Base-by-base conservation (phyloP, 2,797 vertebrate species). In the Sardinella longiceps region DNA sequence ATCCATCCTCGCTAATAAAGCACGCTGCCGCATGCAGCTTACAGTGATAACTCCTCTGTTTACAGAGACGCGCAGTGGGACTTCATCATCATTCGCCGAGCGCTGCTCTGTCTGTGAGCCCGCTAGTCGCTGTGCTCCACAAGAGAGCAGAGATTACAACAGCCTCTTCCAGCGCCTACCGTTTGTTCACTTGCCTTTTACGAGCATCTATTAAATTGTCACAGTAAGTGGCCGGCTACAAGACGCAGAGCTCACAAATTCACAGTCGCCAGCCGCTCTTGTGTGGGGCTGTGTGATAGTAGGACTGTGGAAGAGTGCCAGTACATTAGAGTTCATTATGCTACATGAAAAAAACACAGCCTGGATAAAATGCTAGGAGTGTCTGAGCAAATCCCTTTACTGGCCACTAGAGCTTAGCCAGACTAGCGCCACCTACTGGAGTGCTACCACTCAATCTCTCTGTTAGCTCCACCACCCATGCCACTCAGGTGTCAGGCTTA, bases 181-280 rank as follows among this genome's bases (percentile, higher is more conserved):
- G n/a, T 60, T 60, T 10, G 56, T n/a, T 60, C n/a, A 3, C 82
- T 45, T 89, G 85, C 82, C 53, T 83, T 83, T 82, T 23, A 28
- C 74, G 85, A 87, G 87, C 80, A 66, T 88, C 92, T 89, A 93
- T 93, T 93, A 60, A 91, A 89, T 90, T 91, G 91, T 93, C 92
- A 90, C 90, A 90, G 91, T 92, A 87, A 90, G 90, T 82, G 1
- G 88, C 84, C 86, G 66, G 89, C 92, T 90, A 90, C 60, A 81
- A 91, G 88, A 91, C 80, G 12, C 80, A 87, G 82, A 30, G 82
- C 56, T 89, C 90, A 90, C 89, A 91, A 92, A 91, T 89, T 90
- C 80, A 89, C 39, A 77, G 85, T 12, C 46, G 11, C 83, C 4
- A 70, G 84, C 81, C 1, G 50, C 83, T 80, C 23, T 74, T 85